Conservation (phyloP, 2,888 invertebrate species). For the Scrobipalpa atriplicella region DNA sequence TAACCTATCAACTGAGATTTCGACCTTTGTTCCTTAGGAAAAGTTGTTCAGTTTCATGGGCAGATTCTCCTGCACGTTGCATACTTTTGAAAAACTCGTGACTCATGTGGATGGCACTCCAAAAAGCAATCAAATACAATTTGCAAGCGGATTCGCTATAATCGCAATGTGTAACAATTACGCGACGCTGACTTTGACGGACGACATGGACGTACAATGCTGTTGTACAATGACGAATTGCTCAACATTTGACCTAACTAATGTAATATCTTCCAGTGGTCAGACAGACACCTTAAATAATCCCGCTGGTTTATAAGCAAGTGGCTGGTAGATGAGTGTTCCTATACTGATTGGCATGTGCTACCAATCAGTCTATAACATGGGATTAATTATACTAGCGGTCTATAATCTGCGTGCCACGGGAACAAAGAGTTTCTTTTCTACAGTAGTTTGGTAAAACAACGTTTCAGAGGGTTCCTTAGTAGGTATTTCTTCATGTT, state of each 20-base stretch:
- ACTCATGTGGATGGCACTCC: not conserved
- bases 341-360: not conserved
- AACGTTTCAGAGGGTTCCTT: too few relatives aligned
- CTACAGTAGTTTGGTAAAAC: too few relatives aligned
- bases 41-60: too few relatives aligned
- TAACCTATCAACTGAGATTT: too few relatives aligned
- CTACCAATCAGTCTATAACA: too few relatives aligned
- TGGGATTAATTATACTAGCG: too few relatives aligned
- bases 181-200: not conserved
- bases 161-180: constrained; percentile 12
- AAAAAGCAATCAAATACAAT: constrained; percentile 9
- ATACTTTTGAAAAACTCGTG: not conserved
- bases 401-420: too few relatives aligned
- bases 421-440: too few relatives aligned
- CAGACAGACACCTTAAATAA: not conserved
- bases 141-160: not conserved
- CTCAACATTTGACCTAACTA: not conserved
- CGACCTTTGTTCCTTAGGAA: too few relatives aligned
- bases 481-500: too few relatives aligned
- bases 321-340: not conserved
- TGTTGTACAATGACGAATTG: not conserved
- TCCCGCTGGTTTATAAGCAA: not conserved
- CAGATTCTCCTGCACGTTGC: too few relatives aligned
- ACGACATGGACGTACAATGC: not conserved
- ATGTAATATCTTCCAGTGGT: too few relatives aligned